Percentiles rank a stretch among this genome's conserved stretches.
Evolutionary conservation across 2,888 invertebrate genomes (phyloP).

Genomic region (Hedya salicella): DNA sequence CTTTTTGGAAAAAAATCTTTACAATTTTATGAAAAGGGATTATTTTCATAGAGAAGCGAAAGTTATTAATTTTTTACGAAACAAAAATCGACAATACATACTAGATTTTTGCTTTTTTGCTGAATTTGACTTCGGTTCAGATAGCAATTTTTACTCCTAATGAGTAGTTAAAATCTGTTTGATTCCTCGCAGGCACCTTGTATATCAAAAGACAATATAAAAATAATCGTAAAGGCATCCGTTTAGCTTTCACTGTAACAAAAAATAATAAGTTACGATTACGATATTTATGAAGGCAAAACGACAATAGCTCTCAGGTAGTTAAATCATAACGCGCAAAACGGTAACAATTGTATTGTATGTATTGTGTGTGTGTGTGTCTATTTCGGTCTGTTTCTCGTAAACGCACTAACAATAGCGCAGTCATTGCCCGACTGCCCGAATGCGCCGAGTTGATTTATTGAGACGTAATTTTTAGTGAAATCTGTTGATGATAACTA

Average conservation of each 20-base stretch:
- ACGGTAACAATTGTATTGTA: constrained; percentile 3
- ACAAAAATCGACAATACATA: too few relatives aligned
- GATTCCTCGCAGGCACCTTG: too few relatives aligned
- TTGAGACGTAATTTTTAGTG: not conserved
- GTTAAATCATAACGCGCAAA: constrained; percentile 26
- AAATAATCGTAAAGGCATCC: not conserved
- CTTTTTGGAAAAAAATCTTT: too few relatives aligned
- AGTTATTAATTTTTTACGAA: too few relatives aligned
- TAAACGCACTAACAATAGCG: constrained; percentile 38
- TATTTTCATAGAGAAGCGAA: too few relatives aligned
- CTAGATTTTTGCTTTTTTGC: too few relatives aligned
- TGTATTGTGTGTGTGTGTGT: constrained; percentile 12
- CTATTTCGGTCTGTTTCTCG: constrained; percentile 37
- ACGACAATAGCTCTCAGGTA: constrained; percentile 14
- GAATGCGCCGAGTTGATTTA: constrained; percentile 18
- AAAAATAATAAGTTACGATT: not conserved
- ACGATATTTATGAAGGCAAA: not conserved
- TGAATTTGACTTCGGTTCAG: too few relatives aligned
- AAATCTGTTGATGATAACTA: not conserved
- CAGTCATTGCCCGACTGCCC: constrained; percentile 25
- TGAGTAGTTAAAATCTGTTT: too few relatives aligned
- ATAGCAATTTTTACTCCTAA: too few relatives aligned
- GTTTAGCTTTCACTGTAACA: not conserved
- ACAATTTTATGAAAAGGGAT: too few relatives aligned
- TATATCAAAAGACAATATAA: too few relatives aligned